Evolutionary conservation across 2,113 vertebrate genomes (phyloP).

Genomic region (Macquaria ambigua): DNA sequence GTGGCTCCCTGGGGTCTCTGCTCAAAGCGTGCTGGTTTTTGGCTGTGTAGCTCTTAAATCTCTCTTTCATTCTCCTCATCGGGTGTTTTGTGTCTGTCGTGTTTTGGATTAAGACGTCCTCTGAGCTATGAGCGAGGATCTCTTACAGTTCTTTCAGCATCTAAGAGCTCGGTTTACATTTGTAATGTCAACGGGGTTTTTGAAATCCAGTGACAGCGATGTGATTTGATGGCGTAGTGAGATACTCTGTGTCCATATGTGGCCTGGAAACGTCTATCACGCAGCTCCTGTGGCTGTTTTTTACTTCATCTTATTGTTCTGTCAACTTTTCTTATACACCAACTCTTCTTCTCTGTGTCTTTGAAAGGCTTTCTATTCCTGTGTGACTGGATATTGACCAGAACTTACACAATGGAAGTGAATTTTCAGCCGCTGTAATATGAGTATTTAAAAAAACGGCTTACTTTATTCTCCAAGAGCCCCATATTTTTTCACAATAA

Average conservation of each 20-base stretch:
- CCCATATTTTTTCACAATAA: background rate
- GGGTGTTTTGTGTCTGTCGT: slow-evolving; percentile 59
- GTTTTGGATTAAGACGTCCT: slow-evolving; percentile 54
- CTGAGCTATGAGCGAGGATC: slow-evolving; percentile 32
- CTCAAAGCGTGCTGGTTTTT: slow-evolving; percentile 54
- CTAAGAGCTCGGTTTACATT: slow-evolving; percentile 52
- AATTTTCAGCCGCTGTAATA: background rate
- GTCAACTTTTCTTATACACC: slow-evolving; percentile 2
- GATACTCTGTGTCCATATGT: slow-evolving; percentile 41
- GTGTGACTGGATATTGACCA: background rate
- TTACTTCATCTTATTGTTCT: background rate
- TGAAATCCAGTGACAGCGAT: background rate
- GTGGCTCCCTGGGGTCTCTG: slow-evolving; percentile 57
- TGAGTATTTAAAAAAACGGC: background rate
- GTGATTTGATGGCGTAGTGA: slow-evolving; percentile 15
- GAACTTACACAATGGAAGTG: background rate
- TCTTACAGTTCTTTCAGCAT: slow-evolving; percentile 33
- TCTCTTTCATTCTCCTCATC: slow-evolving; percentile 62
- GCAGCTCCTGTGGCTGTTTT: slow-evolving; percentile 1
- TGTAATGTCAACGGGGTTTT: slow-evolving; percentile 39
- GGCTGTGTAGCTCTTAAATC: slow-evolving; percentile 53
- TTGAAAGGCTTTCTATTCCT: background rate
- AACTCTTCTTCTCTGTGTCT: background rate
- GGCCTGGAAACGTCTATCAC: slow-evolving; percentile 67
- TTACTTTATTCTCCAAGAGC: background rate